A percentile compares a stretch with the other conserved stretches of the same genome.
phyloP scores from a whole-genome alignment of 2,113 vertebrate species.

The Cardinalis cardinalis region DNA sequence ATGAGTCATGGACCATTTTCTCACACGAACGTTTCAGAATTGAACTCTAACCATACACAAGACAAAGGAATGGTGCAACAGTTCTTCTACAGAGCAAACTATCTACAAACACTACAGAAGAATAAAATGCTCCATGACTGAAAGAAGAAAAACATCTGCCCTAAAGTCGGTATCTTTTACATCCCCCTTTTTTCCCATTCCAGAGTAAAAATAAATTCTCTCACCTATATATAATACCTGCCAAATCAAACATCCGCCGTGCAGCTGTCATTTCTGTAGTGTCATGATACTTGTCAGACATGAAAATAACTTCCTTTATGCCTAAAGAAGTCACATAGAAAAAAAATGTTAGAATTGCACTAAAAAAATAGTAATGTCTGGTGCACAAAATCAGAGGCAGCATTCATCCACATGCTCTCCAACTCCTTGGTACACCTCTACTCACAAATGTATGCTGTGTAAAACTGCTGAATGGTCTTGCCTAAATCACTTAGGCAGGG shows the following conservation, averaged over 20 bases:
- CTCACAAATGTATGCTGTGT: not conserved
- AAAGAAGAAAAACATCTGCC: not conserved
- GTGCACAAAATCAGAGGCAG: not conserved
- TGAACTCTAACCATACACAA: not conserved
- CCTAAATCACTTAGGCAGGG: not conserved
- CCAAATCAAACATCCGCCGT: conserved; percentile 83
- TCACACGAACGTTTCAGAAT: not conserved
- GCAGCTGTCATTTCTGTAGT: conserved; percentile 84
- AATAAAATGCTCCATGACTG: not conserved
- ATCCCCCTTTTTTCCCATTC: not conserved
- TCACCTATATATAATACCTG: conserved; percentile 82
- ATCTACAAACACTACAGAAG: not conserved
- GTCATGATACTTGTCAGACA: conserved; percentile 94
- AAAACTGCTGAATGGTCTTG: not conserved
- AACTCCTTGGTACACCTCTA: not conserved
- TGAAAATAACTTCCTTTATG: conserved; percentile 90
- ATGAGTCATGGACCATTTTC: not conserved
- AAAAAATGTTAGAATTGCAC: not conserved
- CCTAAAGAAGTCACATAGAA: conserved; percentile 68
- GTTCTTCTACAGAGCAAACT: not conserved
- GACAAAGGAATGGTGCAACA: not conserved
- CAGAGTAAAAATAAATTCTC: conserved; percentile 11
- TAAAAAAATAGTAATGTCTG: not conserved
- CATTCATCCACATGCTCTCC: not conserved
- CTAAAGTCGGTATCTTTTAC: not conserved